Evolutionary conservation across 2,113 vertebrate species (phyloP), one percentile per base, ranked within the genome.

Genomic region (Ahaetulla prasina): DNA sequence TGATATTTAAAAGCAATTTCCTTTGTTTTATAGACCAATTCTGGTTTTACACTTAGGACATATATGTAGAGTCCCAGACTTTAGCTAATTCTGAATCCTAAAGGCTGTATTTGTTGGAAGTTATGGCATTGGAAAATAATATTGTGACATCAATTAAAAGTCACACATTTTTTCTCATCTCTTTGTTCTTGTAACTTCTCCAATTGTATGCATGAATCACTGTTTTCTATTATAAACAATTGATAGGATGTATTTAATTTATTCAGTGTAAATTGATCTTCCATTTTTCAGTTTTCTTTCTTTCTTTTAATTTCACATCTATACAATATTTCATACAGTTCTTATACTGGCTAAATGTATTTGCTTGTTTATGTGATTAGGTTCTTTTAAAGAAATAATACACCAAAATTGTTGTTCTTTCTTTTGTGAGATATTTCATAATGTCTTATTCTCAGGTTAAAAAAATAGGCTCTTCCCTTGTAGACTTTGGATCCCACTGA

Each of bases 61-160:
- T 49, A 3, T 92, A 91, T 93, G 86, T 92, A 80, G 60, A 52
- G 89, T 87, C 25, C 93, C 94, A 30, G 88, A 91, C 30, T 90
- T 84, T 90, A 91, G 52, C 92, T 93, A 95, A 55, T 95, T 96
- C 94, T 95, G 2, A 91, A 7, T 92, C 27, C 0, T 89, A 90
- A 96, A 93, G 94, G 84, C 92, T 96, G 92, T 92, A 93, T 95
- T 95, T 12, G 10, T 96, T 95, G 93, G 96, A 94, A 96, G 95
- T 96, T 96, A 96, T 88, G 90, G 94, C 94, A 94, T 74, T 93
- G 97, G 97, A 97, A 97, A 97, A 98, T 98, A 98, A 98, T 98
- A 97, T 97, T 98, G 98, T 98, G 98, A 98, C 98, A 98, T 97
- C 96, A 96, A 87, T 88, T 95, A 93, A 97, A 96, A 89, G 11